Conservation (phyloP, 2,113 vertebrate genomes). For the Chunga burmeisteri region DNA sequence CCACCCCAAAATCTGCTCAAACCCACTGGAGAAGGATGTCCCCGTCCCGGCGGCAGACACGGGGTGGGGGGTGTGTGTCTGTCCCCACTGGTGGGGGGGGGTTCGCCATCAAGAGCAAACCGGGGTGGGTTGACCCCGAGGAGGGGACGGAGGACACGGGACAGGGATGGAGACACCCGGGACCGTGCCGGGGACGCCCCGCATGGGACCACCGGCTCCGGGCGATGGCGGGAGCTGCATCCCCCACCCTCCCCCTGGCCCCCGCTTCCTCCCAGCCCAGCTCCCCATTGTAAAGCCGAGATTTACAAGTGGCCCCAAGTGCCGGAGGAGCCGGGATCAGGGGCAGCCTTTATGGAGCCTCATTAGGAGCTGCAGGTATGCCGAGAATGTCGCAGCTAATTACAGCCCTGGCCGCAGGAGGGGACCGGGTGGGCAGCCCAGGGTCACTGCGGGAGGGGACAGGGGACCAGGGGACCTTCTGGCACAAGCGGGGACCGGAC, state of each 20-base stretch:
- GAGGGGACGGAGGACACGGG: not conserved
- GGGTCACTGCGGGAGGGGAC: not conserved
- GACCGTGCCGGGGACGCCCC: not conserved
- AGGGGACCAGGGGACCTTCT: not conserved
- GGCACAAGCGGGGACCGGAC: not conserved
- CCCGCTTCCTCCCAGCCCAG: not conserved
- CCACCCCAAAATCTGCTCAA: fast-evolving
- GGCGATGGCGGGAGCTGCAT: fast-evolving
- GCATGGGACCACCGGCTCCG: fast-evolving
- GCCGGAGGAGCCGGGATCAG: conserved; percentile 5
- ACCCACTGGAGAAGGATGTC: fast-evolving
- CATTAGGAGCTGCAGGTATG: conserved; percentile 66
- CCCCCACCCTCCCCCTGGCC: not conserved
- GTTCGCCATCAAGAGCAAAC: not conserved
- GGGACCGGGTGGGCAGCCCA: not conserved
- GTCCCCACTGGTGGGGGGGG: not conserved
- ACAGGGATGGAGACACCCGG: not conserved
- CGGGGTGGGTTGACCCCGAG: fast-evolving
- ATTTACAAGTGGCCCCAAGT: conserved; percentile 49
- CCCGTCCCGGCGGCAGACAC: fast-evolving
- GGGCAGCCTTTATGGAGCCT: conserved; percentile 59
- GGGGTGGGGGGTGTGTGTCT: too few relatives aligned
- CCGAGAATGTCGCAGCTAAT: conserved; percentile 55
- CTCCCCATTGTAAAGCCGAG: conserved; percentile 22
- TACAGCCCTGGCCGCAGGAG: not conserved